phyloP scores from a whole-genome alignment of 2,888 invertebrate species.

The Carterocephalus palaemon region DNA sequence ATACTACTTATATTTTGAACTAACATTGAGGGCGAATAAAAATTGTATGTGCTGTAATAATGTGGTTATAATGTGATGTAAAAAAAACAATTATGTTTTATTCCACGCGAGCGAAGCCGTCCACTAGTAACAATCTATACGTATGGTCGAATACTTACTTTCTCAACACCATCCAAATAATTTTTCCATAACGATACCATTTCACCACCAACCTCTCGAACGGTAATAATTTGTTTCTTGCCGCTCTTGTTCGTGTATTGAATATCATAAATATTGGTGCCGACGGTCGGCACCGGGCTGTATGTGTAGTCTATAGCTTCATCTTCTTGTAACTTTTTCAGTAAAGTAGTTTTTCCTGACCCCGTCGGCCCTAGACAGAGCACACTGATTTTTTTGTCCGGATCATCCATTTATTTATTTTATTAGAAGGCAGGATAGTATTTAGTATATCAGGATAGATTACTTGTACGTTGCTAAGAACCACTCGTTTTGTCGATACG shows the following conservation, averaged over 20 bases:
- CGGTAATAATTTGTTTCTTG: constrained; percentile 73
- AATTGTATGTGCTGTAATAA: too few species aligned
- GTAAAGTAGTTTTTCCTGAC: constrained; percentile 88
- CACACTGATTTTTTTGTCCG: constrained; percentile 62
- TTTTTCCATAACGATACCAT: constrained; percentile 91
- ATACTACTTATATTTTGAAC: too few species aligned
- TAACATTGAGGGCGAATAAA: too few species aligned
- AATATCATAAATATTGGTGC: constrained; percentile 86
- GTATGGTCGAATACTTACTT: constrained; percentile 56
- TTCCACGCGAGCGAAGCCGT: too few species aligned
- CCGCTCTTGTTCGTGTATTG: constrained; percentile 67
- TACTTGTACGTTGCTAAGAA: too few species aligned
- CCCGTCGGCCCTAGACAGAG: constrained; percentile 88
- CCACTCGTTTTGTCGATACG: constrained; percentile 43
- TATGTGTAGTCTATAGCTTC: constrained; percentile 86
- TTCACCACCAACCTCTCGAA: constrained; percentile 88
- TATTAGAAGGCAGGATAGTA: too few species aligned
- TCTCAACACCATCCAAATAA: constrained; percentile 83
- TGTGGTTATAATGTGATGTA: too few species aligned
- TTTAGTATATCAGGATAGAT: too few species aligned
- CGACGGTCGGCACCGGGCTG: constrained; percentile 88
- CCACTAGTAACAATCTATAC: too few species aligned
- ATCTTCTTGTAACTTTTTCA: constrained; percentile 85
- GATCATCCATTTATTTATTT: constrained; percentile 53
- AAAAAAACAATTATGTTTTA: too few species aligned